Evolutionary conservation across 2,113 vertebrate genomes (phyloP).

Genomic region (Oenanthe oenanthe): DNA sequence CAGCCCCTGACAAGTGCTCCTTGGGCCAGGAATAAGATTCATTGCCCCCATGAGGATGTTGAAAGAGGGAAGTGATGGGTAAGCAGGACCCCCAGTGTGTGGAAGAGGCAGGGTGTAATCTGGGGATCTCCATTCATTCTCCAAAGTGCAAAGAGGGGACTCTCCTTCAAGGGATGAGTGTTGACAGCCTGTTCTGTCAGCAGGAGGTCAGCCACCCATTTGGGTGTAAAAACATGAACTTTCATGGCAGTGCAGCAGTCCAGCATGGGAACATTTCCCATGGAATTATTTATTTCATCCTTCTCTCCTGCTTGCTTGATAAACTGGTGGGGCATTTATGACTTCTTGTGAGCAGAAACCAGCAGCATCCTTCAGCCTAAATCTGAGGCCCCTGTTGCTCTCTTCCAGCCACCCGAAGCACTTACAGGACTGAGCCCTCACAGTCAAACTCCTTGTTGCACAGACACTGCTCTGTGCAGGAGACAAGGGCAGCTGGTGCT

Average conservation of each 20-base stretch:
- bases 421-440: neutral
- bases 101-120: slow-evolving; percentile 63
- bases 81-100: slow-evolving; percentile 44
- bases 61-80: slow-evolving; percentile 70
- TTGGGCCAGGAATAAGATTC: slow-evolving; percentile 48
- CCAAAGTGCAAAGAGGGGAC: slow-evolving; percentile 44
- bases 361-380: neutral
- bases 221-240: slow-evolving; percentile 46
- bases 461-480: neutral
- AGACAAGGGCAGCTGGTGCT: neutral
- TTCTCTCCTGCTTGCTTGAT: neutral
- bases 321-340: neutral
- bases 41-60: slow-evolving; percentile 65
- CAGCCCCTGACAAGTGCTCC: slow-evolving; percentile 32
- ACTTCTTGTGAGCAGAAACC: neutral
- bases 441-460: neutral
- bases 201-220: slow-evolving; percentile 65
- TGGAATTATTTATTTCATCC: neutral
- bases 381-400: neutral
- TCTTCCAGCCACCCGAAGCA: neutral
- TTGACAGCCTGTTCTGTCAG: slow-evolving; percentile 76
- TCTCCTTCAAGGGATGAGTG: slow-evolving; percentile 33
- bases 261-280: neutral
- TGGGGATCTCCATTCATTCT: slow-evolving; percentile 67
- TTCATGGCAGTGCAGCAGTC: neutral